Evolutionary conservation across 2,113 vertebrate species (phyloP), one percentile per base, ranked within the genome.

Genomic region (Sakesphorus luctuosus): DNA sequence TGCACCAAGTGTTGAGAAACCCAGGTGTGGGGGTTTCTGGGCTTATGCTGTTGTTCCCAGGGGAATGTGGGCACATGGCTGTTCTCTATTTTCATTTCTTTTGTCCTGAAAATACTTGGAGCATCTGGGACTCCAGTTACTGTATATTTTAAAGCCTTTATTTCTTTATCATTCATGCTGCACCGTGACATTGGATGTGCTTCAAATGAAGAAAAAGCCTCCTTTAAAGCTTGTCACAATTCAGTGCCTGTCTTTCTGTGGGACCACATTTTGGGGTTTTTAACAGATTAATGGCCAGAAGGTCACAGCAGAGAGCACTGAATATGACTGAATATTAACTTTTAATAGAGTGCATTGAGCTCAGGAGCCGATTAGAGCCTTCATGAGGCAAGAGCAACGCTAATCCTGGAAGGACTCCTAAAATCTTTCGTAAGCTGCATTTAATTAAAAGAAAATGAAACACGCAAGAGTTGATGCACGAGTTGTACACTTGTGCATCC

Each of bases 401-500:
- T 75, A 86, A 87, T 77, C 67, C 62, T 52, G 80, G 78, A 95
- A 94, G 40, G 78, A 47, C 65, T 92, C 77, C 49, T 65, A 55
- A 94, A 94, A 81, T 95, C 79, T 95, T 95, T 90, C 26, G 5
- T 91, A 95, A 96, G 91, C 86, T 90, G 91, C 76, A 96, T 96
- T 91, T 95, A 93, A 96, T 97, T 94, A 96, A 94, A 91, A 93
- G 69, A 90, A 88, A 93, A 91, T 72, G 38, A 88, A 88, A 81
- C 61, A 94, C 65, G 46, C 92, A 90, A 91, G 77, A 87, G 79
- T 80, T 77, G 84, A 80, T 94, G 95, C 93, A 74, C 16, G 73
- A 94, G 83, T 94, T 75, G 74, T 94, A 80, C 90, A 59, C 84
- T 96, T 79, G 84, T 86, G 86, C 94, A 96, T 92, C 94, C 96